phyloP scores from a whole-genome alignment of 2,797 vertebrate genomes.

The Pelochelys cantorii region DNA sequence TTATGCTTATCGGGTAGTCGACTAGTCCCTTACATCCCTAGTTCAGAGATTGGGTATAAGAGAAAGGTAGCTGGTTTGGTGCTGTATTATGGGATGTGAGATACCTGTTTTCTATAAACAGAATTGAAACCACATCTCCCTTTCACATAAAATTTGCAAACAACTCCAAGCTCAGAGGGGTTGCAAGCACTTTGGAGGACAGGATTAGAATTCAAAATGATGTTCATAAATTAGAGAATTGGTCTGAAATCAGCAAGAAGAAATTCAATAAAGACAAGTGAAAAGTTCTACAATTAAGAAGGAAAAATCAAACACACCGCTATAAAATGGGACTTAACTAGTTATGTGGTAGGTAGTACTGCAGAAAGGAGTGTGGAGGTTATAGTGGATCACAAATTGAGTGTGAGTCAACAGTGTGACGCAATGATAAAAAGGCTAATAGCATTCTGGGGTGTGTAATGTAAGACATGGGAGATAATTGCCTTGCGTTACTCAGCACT shows the following conservation, averaged over 20 bases:
- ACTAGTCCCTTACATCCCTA: too few relatives aligned
- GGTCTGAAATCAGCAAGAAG: neutral
- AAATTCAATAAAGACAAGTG: neutral
- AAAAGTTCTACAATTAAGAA: too few relatives aligned
- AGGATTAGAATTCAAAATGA: neutral
- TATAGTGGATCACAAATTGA: neutral
- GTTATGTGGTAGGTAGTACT: neutral
- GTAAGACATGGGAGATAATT: neutral
- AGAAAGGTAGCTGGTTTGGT: constrained; percentile 60
- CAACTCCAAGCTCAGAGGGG: neutral
- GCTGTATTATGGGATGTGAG: constrained; percentile 50
- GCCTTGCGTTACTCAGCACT: neutral
- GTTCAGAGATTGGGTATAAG: constrained; percentile 50
- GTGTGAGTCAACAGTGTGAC: neutral
- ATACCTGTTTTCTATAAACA: constrained; percentile 58
- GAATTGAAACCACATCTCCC: constrained; percentile 43
- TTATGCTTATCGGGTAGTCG: too few relatives aligned
- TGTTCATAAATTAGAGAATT: neutral
- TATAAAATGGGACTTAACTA: neutral
- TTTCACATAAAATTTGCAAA: neutral
- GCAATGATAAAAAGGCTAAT: neutral
- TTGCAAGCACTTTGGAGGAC: neutral
- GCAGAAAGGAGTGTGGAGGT: neutral
- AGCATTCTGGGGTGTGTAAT: neutral
- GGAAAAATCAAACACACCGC: neutral